Evolutionary conservation across 2,888 invertebrate genomes (phyloP), one percentile per base, ranked within the genome.

Genomic region (Acronicta leporina): DNA sequence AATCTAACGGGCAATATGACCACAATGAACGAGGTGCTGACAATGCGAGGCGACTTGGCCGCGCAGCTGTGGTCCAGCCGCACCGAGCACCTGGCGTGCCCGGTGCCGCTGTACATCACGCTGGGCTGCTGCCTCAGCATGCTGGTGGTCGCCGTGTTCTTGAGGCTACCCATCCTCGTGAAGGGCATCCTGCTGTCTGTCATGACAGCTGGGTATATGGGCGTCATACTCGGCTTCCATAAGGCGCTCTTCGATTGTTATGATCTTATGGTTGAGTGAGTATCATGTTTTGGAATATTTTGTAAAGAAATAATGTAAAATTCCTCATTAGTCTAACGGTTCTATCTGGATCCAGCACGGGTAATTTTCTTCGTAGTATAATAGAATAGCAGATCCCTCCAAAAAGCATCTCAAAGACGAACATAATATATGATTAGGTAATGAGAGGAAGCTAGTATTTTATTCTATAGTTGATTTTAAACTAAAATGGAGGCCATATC

Each of bases 91-190:
- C 95, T 97, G 50, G 96, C 96, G 15, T 98, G 98, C 81, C 97
- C 97, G 0, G 92, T 98, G 56, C 98, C 98, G 0, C 96, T 98
- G 61, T 99, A 98, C 89, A 97, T 98, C 43, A 96, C 97, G 6
- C 91, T 98, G 13, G 97, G 97, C 11, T 98, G 98, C 79, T 96
- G 98, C 54, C 95, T 98, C 73, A 97, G 97, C 53, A 97, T 97
- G 91, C 95, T 98, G 60, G 96, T 97, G 0, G 97, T 98, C 30
- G 97, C 98, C 0, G 96, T 98, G 62, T 98, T 98, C 90, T 95
- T 98, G 51, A 95, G 96, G 67, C 95, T 98, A 52, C 98, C 98
- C 9, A 97, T 98, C 73, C 90, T 98, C 69, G 95, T 98, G 68
- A 98, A 98, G 91, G 96, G 97, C 8, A 92, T 96, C 49, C 94